These are phyloP conservation scores for Steinernema hermaphroditum DNA, from an alignment of 2,888 invertebrate species.

Conservation along the genomic window DNA sequence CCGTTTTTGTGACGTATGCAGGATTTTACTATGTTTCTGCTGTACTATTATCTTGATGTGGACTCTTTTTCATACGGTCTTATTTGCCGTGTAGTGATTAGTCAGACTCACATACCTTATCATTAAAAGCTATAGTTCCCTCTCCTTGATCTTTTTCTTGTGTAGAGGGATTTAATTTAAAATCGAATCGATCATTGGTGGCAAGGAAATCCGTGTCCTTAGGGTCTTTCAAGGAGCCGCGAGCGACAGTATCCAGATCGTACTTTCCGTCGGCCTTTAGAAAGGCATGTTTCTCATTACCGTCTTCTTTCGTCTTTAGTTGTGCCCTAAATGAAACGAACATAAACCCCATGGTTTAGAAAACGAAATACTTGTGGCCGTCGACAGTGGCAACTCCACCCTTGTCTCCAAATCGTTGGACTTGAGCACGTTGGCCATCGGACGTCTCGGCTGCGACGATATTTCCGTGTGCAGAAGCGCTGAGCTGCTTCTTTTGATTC, in stretches of 20 bases:
- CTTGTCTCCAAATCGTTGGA: slow-evolving; percentile 64
- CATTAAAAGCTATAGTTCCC: slow-evolving; percentile 56
- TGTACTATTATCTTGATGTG: slow-evolving; percentile 28
- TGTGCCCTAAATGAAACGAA: slow-evolving; percentile 63
- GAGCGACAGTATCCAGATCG: slow-evolving; percentile 62
- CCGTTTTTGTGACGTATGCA: too few relatives aligned
- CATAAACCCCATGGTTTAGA: not conserved
- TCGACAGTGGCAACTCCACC: slow-evolving; percentile 64
- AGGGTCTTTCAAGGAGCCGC: slow-evolving; percentile 59
- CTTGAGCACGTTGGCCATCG: slow-evolving; percentile 64
- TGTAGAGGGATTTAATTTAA: slow-evolving; percentile 57
- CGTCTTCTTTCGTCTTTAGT: slow-evolving; percentile 56
- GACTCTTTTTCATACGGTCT: not conserved
- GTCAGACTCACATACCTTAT: too few relatives aligned
- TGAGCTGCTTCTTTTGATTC: slow-evolving; percentile 51
- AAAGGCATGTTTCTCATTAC: slow-evolving; percentile 53
- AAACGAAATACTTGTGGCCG: slow-evolving; percentile 59
- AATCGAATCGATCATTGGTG: slow-evolving; percentile 61
- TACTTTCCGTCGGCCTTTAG: slow-evolving; percentile 65
- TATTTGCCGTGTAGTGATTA: too few relatives aligned
- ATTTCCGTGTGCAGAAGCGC: slow-evolving; percentile 58
- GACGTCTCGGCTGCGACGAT: slow-evolving; percentile 64
- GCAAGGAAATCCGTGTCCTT: slow-evolving; percentile 61
- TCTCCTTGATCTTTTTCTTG: slow-evolving; percentile 60
- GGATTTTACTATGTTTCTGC: too few relatives aligned